phyloP scores from a whole-genome alignment of 2,797 vertebrate species.

The Anguilla obscura region DNA sequence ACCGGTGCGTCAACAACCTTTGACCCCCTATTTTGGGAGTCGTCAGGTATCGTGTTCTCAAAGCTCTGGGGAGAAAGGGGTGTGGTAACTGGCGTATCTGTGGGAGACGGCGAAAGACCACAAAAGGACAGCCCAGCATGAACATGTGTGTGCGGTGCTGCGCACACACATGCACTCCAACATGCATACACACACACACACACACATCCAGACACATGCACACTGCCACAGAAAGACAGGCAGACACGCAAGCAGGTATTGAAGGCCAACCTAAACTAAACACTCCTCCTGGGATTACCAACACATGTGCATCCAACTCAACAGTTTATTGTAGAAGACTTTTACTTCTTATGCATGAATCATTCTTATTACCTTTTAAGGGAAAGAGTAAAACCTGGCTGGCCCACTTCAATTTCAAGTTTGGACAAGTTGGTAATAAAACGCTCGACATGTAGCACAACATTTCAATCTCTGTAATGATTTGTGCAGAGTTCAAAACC shows the following conservation, averaged over 20 bases:
- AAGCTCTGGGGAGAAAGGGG: background rate
- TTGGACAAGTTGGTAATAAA: conserved; percentile 38
- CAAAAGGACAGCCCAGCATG: background rate
- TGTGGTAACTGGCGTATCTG: conserved; percentile 2
- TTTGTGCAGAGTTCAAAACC: background rate
- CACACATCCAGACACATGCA: background rate
- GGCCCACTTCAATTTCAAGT: conserved; percentile 21
- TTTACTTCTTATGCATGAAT: background rate
- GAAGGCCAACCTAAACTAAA: background rate
- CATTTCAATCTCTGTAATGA: conserved; percentile 4
- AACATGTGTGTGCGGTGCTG: background rate
- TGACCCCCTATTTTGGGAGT: background rate
- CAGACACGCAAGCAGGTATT: background rate
- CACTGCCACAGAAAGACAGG: background rate
- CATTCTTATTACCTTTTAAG: conserved; percentile 17
- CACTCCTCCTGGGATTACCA: background rate
- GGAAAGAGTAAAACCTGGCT: conserved; percentile 5
- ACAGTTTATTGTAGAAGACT: background rate
- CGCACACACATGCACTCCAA: background rate
- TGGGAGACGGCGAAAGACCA: background rate
- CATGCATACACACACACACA: background rate
- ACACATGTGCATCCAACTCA: background rate
- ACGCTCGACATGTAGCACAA: background rate
- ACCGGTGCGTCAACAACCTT: background rate
- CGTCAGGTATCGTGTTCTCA: conserved; percentile 2